Evolutionary conservation across 2,113 vertebrate genomes (phyloP).

Genomic region (Prionailurus viverrinus): DNA sequence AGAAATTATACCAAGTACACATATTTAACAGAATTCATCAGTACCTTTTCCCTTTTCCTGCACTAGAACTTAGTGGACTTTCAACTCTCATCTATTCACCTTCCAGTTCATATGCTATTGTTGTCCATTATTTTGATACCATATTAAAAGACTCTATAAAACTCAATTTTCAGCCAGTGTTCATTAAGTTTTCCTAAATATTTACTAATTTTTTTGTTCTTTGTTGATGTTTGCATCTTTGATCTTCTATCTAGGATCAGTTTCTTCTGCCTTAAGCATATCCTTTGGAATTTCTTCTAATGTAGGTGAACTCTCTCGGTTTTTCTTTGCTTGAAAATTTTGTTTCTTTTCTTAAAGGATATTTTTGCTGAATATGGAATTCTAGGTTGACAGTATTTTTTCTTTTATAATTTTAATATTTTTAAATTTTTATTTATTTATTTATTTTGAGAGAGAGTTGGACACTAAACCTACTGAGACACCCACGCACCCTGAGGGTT

Average conservation of each 20-base stretch:
- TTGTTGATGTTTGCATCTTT: background rate
- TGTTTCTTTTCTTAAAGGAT: background rate
- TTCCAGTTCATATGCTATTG: background rate
- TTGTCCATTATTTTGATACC: background rate
- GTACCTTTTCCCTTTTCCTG: background rate
- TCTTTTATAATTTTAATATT: too few relatives aligned
- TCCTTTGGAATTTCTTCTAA: constrained; percentile 31
- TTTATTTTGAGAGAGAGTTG: background rate
- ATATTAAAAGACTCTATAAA: background rate
- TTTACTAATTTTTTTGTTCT: background rate
- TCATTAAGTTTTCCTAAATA: background rate
- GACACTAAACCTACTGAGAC: too few relatives aligned
- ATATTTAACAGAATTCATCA: background rate
- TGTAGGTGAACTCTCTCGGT: background rate
- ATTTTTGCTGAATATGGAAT: background rate
- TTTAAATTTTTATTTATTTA: too few relatives aligned
- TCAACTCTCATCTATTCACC: background rate
- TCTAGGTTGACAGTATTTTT: background rate
- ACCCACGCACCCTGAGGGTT: background rate
- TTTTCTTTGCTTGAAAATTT: constrained; percentile 22
- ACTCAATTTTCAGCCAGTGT: background rate
- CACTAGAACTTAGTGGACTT: background rate
- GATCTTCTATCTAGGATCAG: background rate
- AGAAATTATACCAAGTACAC: background rate
- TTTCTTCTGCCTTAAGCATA: background rate